phyloP scores from a whole-genome alignment of 2,888 invertebrate species.

The Meloe dianella region DNA sequence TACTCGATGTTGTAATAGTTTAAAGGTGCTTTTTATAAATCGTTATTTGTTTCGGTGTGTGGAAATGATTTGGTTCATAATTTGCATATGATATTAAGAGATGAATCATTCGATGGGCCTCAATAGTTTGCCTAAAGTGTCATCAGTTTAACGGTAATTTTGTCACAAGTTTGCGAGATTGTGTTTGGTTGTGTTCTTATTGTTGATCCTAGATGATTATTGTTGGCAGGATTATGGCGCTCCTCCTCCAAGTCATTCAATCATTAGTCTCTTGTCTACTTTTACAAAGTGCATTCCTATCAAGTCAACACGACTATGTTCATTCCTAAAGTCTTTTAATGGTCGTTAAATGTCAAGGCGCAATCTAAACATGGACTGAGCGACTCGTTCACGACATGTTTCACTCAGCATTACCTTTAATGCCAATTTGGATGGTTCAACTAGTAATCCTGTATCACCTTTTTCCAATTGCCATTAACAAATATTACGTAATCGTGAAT shows the following conservation, averaged over 20 bases:
- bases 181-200: too few species aligned
- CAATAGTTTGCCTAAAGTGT: background rate
- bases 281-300: constrained; percentile 40
- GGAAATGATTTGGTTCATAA: constrained; percentile 13
- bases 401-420: constrained; percentile 25
- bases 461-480: background rate
- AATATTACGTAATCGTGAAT: background rate
- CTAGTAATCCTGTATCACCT: background rate
- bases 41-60: background rate
- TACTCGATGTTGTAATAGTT: constrained; percentile 21
- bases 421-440: constrained; percentile 31
- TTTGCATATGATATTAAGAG: background rate
- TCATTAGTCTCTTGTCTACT: constrained; percentile 16
- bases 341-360: constrained; percentile 52
- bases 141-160: background rate
- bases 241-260: background rate
- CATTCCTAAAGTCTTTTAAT: constrained; percentile 45
- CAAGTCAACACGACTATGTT: constrained; percentile 42
- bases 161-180: too few species aligned
- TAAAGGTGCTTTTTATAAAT: constrained; percentile 13
- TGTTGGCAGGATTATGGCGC: background rate
- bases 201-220: background rate
- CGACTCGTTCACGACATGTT: constrained; percentile 37
- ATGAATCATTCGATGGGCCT: background rate
- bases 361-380: constrained; percentile 46